Base-by-base conservation (phyloP, 2,888 invertebrate species). In the Troilus luridus region DNA sequence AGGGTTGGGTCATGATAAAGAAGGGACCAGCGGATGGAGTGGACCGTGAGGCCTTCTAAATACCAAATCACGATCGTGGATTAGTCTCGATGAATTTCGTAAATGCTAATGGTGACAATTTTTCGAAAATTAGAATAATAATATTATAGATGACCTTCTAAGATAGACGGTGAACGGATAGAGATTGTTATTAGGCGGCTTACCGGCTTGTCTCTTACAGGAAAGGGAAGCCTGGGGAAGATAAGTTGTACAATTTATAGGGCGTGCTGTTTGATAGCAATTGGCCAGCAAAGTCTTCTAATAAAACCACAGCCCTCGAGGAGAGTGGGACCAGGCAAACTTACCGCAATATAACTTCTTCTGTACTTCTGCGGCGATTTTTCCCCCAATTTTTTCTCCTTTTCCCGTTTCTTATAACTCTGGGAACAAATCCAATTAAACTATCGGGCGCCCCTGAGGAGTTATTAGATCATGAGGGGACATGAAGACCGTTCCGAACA, bases 351-450 rank as follows among this genome's bases (percentile, higher is more conserved):
- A 81, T 81, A 81, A 81, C 81, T 81, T 81, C 56, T 41, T 56
- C 81, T 27, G 24, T 56, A 54, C 81, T 81, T 21, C 81, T 41
- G 21, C 56, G 54, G 54, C 81, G 19, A 81, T 81, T 81, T 81
- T 81, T 54, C 56, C 81, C 14, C 21, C 81, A 21, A 19, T 56
- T 81, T 81, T 56, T 56, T 81, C 11, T 19, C 12, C 27, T 77
- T 77, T 81, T 17, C 11, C 81, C 81, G 81, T 81, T 81, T 81
- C 81, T 81, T 81, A 56, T 81, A 81, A 56, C 81, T 19, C 81
- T 21, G 9, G 10, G 81, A 81, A 81, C 54, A 81, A 81, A 81
- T 81, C 81, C 81, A 81, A 81, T 81, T 81, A 81, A 81, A 81
- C 81, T 81, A 81, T 81, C 54, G 81, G 21, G 6, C 81, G 54